Percentiles rank a stretch among this genome's conserved stretches.
Evolutionary conservation across 2,797 vertebrate genomes (phyloP).

Genomic region (Acipenser transmontanus): DNA sequence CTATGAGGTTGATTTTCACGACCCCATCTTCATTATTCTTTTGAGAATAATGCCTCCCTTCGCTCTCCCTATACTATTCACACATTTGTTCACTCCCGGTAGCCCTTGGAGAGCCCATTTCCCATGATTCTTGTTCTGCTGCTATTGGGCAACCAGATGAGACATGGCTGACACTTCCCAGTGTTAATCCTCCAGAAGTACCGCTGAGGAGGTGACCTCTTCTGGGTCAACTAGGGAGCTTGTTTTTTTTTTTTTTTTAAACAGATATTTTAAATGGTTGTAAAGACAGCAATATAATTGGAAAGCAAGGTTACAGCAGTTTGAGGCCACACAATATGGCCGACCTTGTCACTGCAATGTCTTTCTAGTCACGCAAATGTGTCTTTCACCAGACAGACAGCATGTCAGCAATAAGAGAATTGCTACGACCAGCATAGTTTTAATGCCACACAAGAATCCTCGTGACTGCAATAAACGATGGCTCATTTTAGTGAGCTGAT

Average conservation of each 20-base stretch:
- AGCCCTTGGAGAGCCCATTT: conserved; percentile 15
- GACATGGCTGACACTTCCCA: conserved; percentile 30
- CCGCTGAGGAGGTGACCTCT: conserved; percentile 19
- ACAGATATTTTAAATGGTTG: conserved; percentile 27
- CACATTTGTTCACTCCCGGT: conserved; percentile 16
- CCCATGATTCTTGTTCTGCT: conserved; percentile 12
- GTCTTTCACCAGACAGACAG: conserved; percentile 40
- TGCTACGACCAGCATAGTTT: conserved; percentile 19
- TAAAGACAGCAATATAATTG: conserved; percentile 22
- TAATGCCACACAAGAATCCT: conserved; percentile 26
- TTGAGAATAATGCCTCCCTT: conserved; percentile 22
- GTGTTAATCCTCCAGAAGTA: conserved; percentile 25
- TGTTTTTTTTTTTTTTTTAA: conserved; percentile 17
- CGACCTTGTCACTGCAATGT: conserved; percentile 30
- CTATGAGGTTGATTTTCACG: background rate
- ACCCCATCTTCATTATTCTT: conserved; percentile 18
- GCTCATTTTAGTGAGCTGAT: conserved; percentile 16
- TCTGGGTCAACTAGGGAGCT: background rate
- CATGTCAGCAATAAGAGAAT: conserved; percentile 30
- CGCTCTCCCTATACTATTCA: conserved; percentile 20
- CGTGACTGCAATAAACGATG: conserved; percentile 22
- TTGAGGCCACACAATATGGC: conserved; percentile 23
- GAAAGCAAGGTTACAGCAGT: conserved; percentile 27
- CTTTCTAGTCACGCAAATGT: conserved; percentile 37
- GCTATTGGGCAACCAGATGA: conserved; percentile 9